A percentile compares a stretch with the other conserved stretches of the same genome.
phyloP scores from a whole-genome alignment of 2,888 invertebrate genomes.

The Anorthoa munda region DNA sequence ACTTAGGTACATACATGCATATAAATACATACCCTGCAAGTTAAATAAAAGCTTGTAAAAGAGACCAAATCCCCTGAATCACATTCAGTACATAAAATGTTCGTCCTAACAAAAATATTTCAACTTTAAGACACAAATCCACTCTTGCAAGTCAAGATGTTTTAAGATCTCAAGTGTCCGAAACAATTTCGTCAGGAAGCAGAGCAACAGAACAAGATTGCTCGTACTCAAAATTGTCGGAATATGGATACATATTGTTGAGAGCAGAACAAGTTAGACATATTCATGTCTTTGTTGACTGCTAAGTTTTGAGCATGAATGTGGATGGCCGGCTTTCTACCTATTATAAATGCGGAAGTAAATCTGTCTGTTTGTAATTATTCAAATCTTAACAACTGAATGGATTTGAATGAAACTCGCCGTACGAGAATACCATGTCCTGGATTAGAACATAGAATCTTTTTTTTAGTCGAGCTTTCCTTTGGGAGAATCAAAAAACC shows the following conservation, averaged over 20 bases:
- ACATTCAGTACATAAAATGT: neutral
- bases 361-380: too few species aligned
- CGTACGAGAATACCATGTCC: too few species aligned
- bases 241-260: constrained; percentile 6
- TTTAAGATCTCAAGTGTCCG: constrained; percentile 22
- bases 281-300: neutral
- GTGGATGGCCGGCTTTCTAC: neutral
- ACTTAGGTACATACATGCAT: too few species aligned
- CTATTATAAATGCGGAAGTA: too few species aligned
- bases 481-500: too few species aligned
- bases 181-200: constrained; percentile 39
- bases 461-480: too few species aligned
- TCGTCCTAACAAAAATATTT: neutral
- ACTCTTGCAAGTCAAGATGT: neutral
- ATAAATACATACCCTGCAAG: too few species aligned
- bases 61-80: too few species aligned
- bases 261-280: constrained; percentile 3
- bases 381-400: too few species aligned
- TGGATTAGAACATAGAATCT: too few species aligned
- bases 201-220: constrained; percentile 22
- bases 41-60: too few species aligned
- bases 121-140: constrained; percentile 21
- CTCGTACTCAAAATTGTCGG: constrained; percentile 11
- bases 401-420: too few species aligned
- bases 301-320: neutral